phyloP scores from a whole-genome alignment of 2,797 vertebrate species.

The Myoxocephalus aenaeus region DNA sequence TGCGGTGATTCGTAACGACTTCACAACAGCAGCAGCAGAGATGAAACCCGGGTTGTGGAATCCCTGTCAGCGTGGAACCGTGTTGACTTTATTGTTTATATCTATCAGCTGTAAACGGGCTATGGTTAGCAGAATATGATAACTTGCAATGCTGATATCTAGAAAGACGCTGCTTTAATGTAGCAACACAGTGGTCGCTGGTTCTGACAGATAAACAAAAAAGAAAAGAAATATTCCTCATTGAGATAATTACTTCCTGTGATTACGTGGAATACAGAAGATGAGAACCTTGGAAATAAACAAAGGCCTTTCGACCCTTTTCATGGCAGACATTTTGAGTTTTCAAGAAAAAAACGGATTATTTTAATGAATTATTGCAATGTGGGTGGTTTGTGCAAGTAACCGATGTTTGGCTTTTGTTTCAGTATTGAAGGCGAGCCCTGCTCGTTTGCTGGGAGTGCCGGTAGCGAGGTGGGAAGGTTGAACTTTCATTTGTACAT shows the following conservation, averaged over 20 bases:
- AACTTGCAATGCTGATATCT: background rate
- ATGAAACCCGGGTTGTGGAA: slow-evolving; percentile 12
- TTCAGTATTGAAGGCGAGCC: no score
- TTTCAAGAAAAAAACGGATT: background rate
- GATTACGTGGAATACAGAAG: background rate
- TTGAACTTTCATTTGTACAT: background rate
- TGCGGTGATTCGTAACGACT: slow-evolving; percentile 36
- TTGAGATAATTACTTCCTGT: background rate
- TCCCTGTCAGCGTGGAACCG: background rate
- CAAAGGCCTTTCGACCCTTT: background rate
- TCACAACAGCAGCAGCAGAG: slow-evolving; percentile 12
- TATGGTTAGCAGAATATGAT: background rate
- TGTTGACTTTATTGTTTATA: background rate
- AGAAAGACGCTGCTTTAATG: background rate
- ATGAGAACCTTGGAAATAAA: background rate
- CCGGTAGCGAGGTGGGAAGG: background rate
- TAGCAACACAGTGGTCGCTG: background rate
- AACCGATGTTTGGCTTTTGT: background rate
- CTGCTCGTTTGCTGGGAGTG: background rate
- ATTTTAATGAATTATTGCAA: no score
- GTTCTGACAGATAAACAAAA: background rate
- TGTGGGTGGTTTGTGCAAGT: no score
- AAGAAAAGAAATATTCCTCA: background rate
- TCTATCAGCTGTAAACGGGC: background rate
- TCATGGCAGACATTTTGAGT: background rate